Conservation (phyloP, 2,888 invertebrate species). For the Gonocerus acuteangulatus region DNA sequence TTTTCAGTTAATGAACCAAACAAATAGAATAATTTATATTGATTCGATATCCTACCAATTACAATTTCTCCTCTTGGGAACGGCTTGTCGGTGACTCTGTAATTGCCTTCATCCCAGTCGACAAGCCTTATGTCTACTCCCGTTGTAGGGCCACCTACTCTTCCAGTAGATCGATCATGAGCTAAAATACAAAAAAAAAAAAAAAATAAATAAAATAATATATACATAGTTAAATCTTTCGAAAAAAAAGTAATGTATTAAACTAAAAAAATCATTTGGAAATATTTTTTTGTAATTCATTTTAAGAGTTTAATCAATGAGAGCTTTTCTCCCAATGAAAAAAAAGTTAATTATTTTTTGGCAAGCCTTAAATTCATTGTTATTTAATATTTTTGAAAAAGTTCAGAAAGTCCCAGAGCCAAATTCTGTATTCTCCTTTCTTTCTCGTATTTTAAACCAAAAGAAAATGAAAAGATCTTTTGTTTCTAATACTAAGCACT, state of each 20-base stretch:
- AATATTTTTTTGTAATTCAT: too few relatives aligned
- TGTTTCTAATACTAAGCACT: too few relatives aligned
- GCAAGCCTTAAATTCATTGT: too few relatives aligned
- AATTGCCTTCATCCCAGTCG: constrained; percentile 92
- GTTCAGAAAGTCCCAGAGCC: too few relatives aligned
- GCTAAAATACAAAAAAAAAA: constrained; percentile 41
- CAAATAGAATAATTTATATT: neutral
- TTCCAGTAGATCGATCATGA: constrained; percentile 64
- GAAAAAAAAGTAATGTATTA: constrained; percentile 3
- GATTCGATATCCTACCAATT: constrained; percentile 47
- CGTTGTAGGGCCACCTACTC: constrained; percentile 81
- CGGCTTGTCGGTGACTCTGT: constrained; percentile 78
- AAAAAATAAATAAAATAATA: neutral
- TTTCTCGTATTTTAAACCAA: too few relatives aligned
- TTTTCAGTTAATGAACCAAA: constrained; percentile 20
- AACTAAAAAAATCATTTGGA: neutral
- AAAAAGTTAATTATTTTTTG: too few relatives aligned
- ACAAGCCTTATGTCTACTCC: constrained; percentile 76
- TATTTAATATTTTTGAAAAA: too few relatives aligned
- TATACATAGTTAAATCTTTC: neutral
- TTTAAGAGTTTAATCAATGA: too few relatives aligned
- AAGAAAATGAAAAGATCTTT: too few relatives aligned
- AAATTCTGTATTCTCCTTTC: too few relatives aligned
- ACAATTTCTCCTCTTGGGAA: constrained; percentile 72
- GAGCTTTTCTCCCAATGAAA: too few relatives aligned